Evolutionary conservation across 1,140 invertebrate species (phyloP).

Genomic region (Aphelenchoides besseyi): DNA sequence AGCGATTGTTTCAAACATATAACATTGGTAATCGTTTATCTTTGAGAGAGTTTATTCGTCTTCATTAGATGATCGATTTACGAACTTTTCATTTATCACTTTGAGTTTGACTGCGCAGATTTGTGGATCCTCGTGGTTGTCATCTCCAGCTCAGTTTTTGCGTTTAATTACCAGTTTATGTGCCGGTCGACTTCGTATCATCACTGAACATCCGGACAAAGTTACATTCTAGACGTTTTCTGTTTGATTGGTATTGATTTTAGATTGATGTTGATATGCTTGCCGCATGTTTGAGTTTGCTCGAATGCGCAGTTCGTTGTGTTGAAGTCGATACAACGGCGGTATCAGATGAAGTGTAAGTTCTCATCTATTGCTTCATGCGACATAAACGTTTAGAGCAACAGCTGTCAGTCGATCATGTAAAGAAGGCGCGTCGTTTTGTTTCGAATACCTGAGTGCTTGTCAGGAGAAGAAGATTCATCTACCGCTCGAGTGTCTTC

Average conservation of each 20-base stretch:
- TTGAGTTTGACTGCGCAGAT: slow-evolving; percentile 11
- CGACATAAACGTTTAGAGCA: slow-evolving; percentile 11
- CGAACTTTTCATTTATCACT: slow-evolving; percentile 3
- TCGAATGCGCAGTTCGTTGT: background rate
- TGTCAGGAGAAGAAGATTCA: background rate
- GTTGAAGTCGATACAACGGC: background rate
- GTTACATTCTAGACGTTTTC: background rate
- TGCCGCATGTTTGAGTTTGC: slow-evolving; percentile 4
- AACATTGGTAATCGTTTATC: slow-evolving; percentile 12
- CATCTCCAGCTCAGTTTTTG: slow-evolving; percentile 1
- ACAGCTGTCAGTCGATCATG: slow-evolving; percentile 3
- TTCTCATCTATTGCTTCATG: background rate
- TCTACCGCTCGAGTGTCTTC: background rate
- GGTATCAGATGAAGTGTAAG: slow-evolving; percentile 11
- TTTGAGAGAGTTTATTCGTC: background rate
- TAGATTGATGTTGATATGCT: slow-evolving; percentile 11
- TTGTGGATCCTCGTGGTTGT: background rate
- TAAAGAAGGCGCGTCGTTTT: slow-evolving; percentile 18
- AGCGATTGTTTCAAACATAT: slow-evolving; percentile 14
- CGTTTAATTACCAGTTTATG: background rate
- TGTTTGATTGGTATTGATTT: background rate
- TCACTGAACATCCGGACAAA: slow-evolving; percentile 12
- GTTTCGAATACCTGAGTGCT: slow-evolving; percentile 17
- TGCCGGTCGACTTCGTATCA: slow-evolving; percentile 5
- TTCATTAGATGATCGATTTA: background rate